Evolutionary conservation across 2,888 invertebrate genomes (phyloP), one percentile per base, ranked within the genome.

Genomic region (Agriopis aurantiaria): DNA sequence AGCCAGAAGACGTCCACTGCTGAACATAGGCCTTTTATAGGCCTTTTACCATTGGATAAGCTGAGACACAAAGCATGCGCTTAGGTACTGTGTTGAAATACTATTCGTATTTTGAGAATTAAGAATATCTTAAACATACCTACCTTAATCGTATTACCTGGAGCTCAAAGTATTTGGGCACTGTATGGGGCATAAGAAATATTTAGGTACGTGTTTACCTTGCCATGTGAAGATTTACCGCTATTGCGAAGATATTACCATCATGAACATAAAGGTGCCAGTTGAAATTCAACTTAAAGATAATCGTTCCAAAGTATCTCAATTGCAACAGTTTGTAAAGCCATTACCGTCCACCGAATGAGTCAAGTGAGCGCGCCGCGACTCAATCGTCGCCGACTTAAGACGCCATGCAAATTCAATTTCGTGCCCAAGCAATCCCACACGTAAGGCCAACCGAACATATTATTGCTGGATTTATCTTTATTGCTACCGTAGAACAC

Each of bases 381-480:
- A 82, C 91, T 89, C 90, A 88, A 90, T 91, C 89, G 88, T 85
- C 85, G 86, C 85, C 90, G 91, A 90, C 92, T 94, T 93, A 93
- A 92, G 93, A 91, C 92, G 87, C 91, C 92, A 93, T 93, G 94
- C 91, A 94, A 92, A 94, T 94, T 93, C 93, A 94, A 94, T 94
- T 93, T 93, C 88, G 92, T 91, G 89, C 90, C 92, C 91, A 89
- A 89, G 87, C 89, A 87, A 92, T 89, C 90, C 77, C 75, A 87
- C 91, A 93, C 91, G 88, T 92, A 92, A 93, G 92, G 91, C 91
- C 89, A 90, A 88, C 90, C 88, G 90, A 90, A 92, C 93, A 92
- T 93, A 92, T 94, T 94, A 94, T 94, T 92, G 92, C 91, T 91
- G 93, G 94, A 94, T 93, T 94, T 94, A 94, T 94, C 92, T 94